A percentile compares a stretch with the other conserved stretches of the same genome.
phyloP scores from a whole-genome alignment of 2,797 vertebrate species.

The Oreonectes daqikongensis region DNA sequence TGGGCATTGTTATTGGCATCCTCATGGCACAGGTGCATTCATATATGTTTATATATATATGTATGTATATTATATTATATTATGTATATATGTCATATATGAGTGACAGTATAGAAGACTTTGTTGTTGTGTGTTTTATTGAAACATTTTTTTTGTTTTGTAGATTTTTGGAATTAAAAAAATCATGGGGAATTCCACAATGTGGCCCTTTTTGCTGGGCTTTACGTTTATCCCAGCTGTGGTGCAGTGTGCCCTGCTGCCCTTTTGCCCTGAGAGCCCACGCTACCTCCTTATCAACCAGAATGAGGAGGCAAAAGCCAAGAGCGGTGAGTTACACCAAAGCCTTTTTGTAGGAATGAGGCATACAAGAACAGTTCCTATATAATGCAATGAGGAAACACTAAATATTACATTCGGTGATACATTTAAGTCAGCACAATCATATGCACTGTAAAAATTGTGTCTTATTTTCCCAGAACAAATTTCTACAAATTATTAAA shows the following conservation, averaged over 20 bases:
- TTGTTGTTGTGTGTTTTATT: neutral
- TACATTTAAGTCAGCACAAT: neutral
- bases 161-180: constrained; percentile 85
- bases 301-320: constrained; percentile 87
- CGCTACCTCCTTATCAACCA: constrained; percentile 88
- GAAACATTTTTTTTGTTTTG: neutral
- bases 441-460: neutral
- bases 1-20: constrained; percentile 92
- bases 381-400: neutral
- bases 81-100: too few species aligned
- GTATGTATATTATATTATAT: too few species aligned
- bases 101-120: too few species aligned
- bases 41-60: too few species aligned
- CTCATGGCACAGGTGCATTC: constrained; percentile 89
- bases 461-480: too few species aligned
- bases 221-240: constrained; percentile 82
- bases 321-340: constrained; percentile 75
- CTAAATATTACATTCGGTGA: neutral
- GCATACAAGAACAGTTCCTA: neutral
- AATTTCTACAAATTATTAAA: too few species aligned
- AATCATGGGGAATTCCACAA: constrained; percentile 78
- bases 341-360: neutral
- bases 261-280: constrained; percentile 85
- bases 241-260: constrained; percentile 81
- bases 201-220: constrained; percentile 84